Percentiles rank a stretch among this genome's conserved stretches.
Evolutionary conservation across 2,888 invertebrate genomes (phyloP).

Genomic region (Halocaridina rubra): DNA sequence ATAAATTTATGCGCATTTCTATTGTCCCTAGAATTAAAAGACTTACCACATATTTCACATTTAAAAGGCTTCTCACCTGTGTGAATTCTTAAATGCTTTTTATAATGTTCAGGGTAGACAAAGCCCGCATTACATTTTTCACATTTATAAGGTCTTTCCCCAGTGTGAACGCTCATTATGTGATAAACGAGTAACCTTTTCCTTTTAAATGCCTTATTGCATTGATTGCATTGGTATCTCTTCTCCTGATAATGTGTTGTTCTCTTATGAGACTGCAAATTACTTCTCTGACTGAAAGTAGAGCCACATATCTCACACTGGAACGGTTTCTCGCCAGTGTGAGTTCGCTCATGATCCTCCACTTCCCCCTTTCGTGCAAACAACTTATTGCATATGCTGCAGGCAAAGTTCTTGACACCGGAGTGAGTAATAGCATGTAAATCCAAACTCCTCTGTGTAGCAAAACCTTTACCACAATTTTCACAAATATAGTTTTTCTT

Average conservation of each 20-base stretch:
- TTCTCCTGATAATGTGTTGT: conserved; percentile 80
- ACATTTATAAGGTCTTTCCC: conserved; percentile 63
- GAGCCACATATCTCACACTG: conserved; percentile 83
- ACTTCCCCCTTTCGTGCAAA: conserved; percentile 77
- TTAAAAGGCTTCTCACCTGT: conserved; percentile 64
- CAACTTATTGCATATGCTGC: conserved; percentile 61
- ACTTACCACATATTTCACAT: conserved; percentile 79
- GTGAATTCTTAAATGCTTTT: conserved; percentile 63
- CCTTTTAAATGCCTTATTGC: conserved; percentile 63
- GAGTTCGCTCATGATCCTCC: conserved; percentile 82
- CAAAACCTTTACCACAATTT: conserved; percentile 80
- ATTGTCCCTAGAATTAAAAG: conserved; percentile 86
- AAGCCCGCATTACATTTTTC: conserved; percentile 59
- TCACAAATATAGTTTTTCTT: conserved; percentile 79
- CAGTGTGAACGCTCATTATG: conserved; percentile 69
- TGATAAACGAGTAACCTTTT: conserved; percentile 62
- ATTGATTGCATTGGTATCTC: conserved; percentile 68
- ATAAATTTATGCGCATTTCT: conserved; percentile 64
- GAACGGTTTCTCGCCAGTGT: conserved; percentile 73
- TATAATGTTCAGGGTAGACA: conserved; percentile 64
- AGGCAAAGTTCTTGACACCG: conserved; percentile 61
- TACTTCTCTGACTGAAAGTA: conserved; percentile 84
- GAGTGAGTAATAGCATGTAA: conserved; percentile 60
- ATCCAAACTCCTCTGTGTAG: conserved; percentile 66
- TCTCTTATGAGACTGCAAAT: conserved; percentile 82